Evolutionary conservation across 2,888 invertebrate species (phyloP).

Genomic region (Eristalis pertinax): DNA sequence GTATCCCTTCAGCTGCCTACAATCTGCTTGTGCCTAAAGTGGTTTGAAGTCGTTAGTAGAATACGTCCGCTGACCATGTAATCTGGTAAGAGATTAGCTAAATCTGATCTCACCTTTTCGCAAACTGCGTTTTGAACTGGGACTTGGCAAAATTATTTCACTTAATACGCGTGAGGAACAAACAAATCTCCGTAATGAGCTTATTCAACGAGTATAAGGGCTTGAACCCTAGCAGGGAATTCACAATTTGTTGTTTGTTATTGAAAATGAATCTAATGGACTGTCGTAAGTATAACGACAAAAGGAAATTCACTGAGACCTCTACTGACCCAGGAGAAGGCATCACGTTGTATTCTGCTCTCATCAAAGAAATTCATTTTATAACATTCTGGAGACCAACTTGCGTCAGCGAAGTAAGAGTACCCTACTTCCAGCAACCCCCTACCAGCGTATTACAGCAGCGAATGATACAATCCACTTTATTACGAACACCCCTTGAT

Average conservation of each 20-base stretch:
- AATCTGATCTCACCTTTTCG: too few relatives aligned
- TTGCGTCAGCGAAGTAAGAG: neutral
- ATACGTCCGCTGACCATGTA: too few relatives aligned
- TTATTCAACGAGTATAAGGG: neutral
- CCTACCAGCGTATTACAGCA: neutral
- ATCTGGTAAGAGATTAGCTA: too few relatives aligned
- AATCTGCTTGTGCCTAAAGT: too few relatives aligned
- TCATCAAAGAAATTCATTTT: neutral
- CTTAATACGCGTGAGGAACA: neutral
- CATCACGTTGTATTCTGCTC: neutral
- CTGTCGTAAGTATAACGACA: neutral
- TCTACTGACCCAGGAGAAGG: neutral
- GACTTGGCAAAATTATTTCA: too few relatives aligned
- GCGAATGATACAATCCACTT: neutral
- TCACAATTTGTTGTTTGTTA: neutral
- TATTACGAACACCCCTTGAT: neutral
- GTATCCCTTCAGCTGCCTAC: too few relatives aligned
- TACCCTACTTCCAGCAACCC: neutral
- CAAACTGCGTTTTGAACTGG: too few relatives aligned
- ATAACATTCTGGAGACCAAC: neutral
- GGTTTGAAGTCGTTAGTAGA: too few relatives aligned
- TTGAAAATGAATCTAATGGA: neutral
- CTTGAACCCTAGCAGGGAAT: neutral
- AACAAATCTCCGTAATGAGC: neutral
- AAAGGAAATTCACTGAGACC: neutral